phyloP scores from a whole-genome alignment of 2,888 invertebrate species.

The Sinhomidia bicolor region DNA sequence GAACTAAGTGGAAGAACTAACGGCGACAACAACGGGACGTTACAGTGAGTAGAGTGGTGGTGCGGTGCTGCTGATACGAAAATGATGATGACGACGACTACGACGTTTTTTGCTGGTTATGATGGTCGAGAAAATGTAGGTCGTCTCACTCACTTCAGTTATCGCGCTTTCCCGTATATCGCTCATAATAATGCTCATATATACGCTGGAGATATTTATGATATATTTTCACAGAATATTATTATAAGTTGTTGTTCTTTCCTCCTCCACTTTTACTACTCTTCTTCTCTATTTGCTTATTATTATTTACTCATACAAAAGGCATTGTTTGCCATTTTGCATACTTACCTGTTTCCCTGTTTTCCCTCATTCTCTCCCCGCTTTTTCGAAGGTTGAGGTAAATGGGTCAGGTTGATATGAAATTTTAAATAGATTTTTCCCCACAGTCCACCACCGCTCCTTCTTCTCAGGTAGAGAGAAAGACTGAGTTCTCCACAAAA shows the following conservation, averaged over 20 bases:
- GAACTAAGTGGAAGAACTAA: not conserved
- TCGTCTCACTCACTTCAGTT: constrained; percentile 8
- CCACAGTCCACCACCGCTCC: not conserved
- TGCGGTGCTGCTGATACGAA: constrained; percentile 11
- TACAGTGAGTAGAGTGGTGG: not conserved
- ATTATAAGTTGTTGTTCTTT: not conserved
- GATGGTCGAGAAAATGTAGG: constrained; percentile 49
- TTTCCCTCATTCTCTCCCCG: not conserved
- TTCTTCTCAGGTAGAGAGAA: too few relatives aligned
- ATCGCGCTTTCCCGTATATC: not conserved
- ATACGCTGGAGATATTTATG: not conserved
- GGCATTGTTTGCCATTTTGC: constrained; percentile 41
- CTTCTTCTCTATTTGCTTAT: not conserved
- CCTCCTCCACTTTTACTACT: not conserved
- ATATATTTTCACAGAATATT: not conserved
- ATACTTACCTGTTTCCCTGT: constrained; percentile 28
- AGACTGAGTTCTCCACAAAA: constrained; percentile 44
- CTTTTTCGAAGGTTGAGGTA: constrained; percentile 63
- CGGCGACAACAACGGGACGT: not conserved
- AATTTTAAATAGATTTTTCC: constrained; percentile 58
- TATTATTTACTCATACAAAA: constrained; percentile 32
- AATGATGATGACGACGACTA: constrained; percentile 28
- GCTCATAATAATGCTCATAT: not conserved
- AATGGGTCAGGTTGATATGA: constrained; percentile 62
- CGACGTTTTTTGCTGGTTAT: constrained; percentile 19